Conservation (phyloP, 1,140 invertebrate species). For the Leptinotarsa lineolata region DNA sequence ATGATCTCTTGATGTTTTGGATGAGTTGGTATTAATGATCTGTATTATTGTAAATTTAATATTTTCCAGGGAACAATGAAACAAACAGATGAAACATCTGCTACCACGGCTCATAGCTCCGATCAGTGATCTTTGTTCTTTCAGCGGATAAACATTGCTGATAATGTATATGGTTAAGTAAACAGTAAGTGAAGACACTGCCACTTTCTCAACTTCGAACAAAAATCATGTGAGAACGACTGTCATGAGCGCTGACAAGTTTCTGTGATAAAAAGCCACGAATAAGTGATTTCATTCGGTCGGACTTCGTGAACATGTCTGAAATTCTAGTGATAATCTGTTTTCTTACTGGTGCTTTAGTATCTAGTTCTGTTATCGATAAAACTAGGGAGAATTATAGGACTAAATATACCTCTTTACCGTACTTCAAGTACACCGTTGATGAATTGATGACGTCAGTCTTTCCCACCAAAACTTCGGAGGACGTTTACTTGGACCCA, state of each 20-base stretch:
- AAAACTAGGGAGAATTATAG: not conserved
- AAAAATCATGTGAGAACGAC: constrained; percentile 4
- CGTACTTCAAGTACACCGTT: constrained; percentile 64
- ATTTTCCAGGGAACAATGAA: constrained; percentile 15
- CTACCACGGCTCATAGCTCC: not conserved
- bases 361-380: constrained; percentile 27
- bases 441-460: constrained; percentile 68
- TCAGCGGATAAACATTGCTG: constrained; percentile 31
- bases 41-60: constrained; percentile 15
- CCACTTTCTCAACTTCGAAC: not conserved
- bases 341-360: constrained; percentile 13
- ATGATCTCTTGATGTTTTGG: constrained; percentile 12
- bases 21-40: constrained; percentile 16
- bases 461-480: constrained; percentile 70
- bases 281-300: not conserved
- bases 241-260: not conserved
- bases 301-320: not conserved
- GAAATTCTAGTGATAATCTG: constrained; percentile 19
- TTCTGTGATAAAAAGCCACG: too few relatives aligned
- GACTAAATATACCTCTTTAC: not conserved
- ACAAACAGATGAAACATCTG: constrained; percentile 24
- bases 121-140: constrained; percentile 39
- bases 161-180: constrained; percentile 27
- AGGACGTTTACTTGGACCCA: constrained; percentile 80
- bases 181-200: constrained; percentile 15